Base-by-base conservation (phyloP, 2,888 invertebrate genomes). In the Pyrochroa serraticornis region DNA sequence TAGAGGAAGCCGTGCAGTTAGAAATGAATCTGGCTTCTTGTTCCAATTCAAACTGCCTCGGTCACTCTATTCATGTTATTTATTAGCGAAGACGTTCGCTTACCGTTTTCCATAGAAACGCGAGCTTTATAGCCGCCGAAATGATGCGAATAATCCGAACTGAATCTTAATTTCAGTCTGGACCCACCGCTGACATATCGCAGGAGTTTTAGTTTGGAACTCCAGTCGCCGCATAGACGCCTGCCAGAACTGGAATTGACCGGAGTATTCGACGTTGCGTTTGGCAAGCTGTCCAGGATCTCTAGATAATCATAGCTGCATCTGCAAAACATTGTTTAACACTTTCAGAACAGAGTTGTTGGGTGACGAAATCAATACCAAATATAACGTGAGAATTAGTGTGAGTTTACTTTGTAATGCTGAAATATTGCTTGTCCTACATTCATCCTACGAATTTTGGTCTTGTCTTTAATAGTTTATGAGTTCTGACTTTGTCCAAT, bases 301-400 rank as follows among this genome's bases (percentile, higher is more conserved):
- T 90, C 88, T 71, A 92, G 74, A 75, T 85, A 91, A 77, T 92
- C 92, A 79, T 91, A 92, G 69, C 87, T 86, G 82, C 92, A 93
- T 62, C 92, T 92, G 82, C 22, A 77, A 32, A 60, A 61, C 31
- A 8, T 73, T 59, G 10, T 37, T 33, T 32, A 35, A n/a, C 34
- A 33, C 14, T 42, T 13, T 42, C 22, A 42, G 7, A 7, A 10
- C n/a, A n/a, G n/a, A n/a, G n/a, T n/a, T n/a, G n/a, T n/a, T n/a
- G 7, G 6, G 9, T 6, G 7, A 8, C 9, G 38, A n/a, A n/a
- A n/a, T n/a, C n/a, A n/a, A n/a, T n/a, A n/a, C n/a, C n/a, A n/a
- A n/a, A n/a, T 45, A 35, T 34, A 33, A 35, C 35, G 35, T 45
- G 45, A 45, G n/a, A n/a, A n/a, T n/a, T 45, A 45, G 13, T 9